These are phyloP conservation scores for Corapipo altera DNA, from an alignment of 2,113 vertebrate species.

Conservation along the genomic window DNA sequence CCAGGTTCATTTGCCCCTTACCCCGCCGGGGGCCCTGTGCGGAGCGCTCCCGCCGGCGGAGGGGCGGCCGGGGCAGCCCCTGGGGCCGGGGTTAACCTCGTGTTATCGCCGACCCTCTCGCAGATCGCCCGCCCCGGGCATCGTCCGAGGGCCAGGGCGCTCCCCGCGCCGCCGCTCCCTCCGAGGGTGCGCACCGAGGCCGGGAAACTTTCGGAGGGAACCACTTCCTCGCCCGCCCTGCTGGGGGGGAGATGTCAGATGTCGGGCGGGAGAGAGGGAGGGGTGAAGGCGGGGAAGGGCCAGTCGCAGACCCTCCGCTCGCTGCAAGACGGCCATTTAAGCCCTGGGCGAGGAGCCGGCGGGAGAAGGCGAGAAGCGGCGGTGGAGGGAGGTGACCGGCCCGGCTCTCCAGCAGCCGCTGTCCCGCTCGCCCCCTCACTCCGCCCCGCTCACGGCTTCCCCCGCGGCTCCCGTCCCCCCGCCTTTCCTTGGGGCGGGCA, in stretches of 20 bases:
- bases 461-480: not conserved
- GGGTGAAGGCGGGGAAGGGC: not conserved
- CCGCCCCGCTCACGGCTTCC: not conserved
- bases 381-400: not conserved
- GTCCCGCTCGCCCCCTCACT: not conserved
- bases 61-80: not conserved
- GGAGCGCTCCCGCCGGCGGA: too few relatives aligned
- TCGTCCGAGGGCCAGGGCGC: not conserved
- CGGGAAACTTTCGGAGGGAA: not conserved
- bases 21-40: too few relatives aligned
- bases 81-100: not conserved
- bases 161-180: not conserved
- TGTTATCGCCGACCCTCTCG: not conserved
- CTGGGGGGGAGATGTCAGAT: not conserved
- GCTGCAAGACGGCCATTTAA: not conserved
- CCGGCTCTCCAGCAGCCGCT: fast-evolving
- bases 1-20: not conserved
- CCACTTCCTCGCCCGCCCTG: not conserved
- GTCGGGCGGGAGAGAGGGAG: not conserved
- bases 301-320: not conserved
- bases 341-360: not conserved
- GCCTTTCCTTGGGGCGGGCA: not conserved
- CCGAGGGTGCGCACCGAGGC: not conserved
- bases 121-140: not conserved
- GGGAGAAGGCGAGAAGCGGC: not conserved